These are phyloP conservation scores for Pelodiscus sinensis DNA, from an alignment of 2,113 vertebrate genomes.

Conservation along the genomic window DNA sequence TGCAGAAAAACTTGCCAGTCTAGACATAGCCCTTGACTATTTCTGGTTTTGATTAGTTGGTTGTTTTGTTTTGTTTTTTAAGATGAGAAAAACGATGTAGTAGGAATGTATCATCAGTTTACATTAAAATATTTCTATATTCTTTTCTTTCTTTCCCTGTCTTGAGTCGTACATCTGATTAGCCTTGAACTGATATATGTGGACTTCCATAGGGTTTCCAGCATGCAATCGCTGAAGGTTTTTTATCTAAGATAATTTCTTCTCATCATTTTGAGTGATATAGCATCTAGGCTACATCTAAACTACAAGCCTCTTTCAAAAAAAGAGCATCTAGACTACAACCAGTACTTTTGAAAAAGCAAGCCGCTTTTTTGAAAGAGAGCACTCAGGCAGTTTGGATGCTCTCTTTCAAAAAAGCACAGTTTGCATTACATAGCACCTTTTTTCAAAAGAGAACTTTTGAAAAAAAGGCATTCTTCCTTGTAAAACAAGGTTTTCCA, in stretches of 20 bases:
- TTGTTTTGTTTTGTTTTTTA: not conserved
- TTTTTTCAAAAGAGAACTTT: too few relatives aligned
- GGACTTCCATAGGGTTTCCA: slow-evolving; percentile 50
- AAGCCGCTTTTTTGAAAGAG: too few relatives aligned
- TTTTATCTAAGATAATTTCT: slow-evolving; percentile 18
- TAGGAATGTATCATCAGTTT: slow-evolving; percentile 42
- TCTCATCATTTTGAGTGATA: slow-evolving; percentile 10
- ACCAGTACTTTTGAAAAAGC: too few relatives aligned
- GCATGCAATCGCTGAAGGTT: slow-evolving; percentile 19
- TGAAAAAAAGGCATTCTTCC: too few relatives aligned
- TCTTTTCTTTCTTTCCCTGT: not conserved
- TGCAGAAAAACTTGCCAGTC: too few relatives aligned
- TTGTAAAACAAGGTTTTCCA: too few relatives aligned
- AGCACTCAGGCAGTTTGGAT: too few relatives aligned
- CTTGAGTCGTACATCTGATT: slow-evolving; percentile 24
- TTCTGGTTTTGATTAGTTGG: not conserved
- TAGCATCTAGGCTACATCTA: not conserved
- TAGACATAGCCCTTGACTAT: not conserved
- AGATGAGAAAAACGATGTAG: not conserved
- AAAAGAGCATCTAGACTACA: too few relatives aligned
- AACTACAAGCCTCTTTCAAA: too few relatives aligned
- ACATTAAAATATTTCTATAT: not conserved
- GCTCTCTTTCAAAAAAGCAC: too few relatives aligned
- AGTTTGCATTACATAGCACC: too few relatives aligned
- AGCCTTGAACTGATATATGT: slow-evolving; percentile 53